Base-by-base conservation (phyloP, 2,888 invertebrate genomes). In the Chorisops tibialis region DNA sequence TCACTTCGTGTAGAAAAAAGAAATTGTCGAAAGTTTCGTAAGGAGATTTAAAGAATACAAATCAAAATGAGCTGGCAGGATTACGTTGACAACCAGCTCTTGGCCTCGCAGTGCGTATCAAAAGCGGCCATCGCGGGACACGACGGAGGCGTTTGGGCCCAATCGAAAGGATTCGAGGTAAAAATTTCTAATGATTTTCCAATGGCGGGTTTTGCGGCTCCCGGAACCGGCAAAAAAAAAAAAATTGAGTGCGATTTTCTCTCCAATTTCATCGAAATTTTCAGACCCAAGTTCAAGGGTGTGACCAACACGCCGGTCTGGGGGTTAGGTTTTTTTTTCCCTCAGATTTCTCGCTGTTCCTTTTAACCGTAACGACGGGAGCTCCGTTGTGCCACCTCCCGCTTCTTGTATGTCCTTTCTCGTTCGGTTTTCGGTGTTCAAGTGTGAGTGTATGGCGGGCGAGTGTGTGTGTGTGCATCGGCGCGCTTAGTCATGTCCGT, bases 51-150 rank as follows among this genome's bases (percentile, higher is more conserved):
- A n/a, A n/a, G n/a, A n/a, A n/a, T n/a, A n/a, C n/a, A 62, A 59
- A 69, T 69, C 82, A 87, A 82, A 82, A 93, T 93, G 93, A 93
- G 93, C 89, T 94, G 94, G 94, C 93, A 94, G 89, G 93, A 93
- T 89, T 94, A 94, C 86, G 91, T 94, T 82, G 93, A 93, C 85
- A 93, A 93, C 86, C 94, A 94, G 85, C 88, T 94, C 84, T 85
- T 94, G 84, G 93, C 93, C 79, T 93, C 93, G 81, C 88, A 89
- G 81, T 93, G 93, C 88, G 93, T 94, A 77, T 89, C 89, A 82
- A 92, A 91, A 86, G 94, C 93, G 75, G 93, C 92, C 79, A 94
- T 94, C 81, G 92, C 91, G 79, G 94, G 94, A 81, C 93, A 91
- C 84, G 93, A 94, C 81, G 94, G 94, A 79, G 92, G 91, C 83